Conservation (phyloP, 1,140 invertebrate genomes). For the Brachionus plicatilis region DNA sequence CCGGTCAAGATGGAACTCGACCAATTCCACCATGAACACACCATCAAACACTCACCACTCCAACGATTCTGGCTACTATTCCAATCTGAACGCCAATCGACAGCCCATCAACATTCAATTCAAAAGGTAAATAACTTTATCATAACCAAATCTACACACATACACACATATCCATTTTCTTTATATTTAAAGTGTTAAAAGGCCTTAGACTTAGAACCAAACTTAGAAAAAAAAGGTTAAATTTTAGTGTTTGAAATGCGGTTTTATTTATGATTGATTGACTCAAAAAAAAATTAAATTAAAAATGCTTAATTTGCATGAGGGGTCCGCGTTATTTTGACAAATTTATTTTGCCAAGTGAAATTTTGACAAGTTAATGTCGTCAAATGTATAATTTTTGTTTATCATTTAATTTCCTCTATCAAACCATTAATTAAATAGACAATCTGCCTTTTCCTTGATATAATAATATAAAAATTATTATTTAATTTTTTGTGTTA, state of each 20-base stretch:
- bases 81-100: not conserved
- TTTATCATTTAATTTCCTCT: no score
- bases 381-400: no score
- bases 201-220: not conserved
- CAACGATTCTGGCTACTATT: conserved; percentile 2
- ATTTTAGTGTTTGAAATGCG: not conserved
- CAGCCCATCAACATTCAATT: conserved; percentile 21
- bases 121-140: not conserved
- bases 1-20: conserved; percentile 9
- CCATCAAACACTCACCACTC: not conserved
- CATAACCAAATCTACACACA: not conserved
- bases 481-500: no score
- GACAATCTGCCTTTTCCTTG: no score
- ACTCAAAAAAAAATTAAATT: not conserved
- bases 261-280: not conserved
- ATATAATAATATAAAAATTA: no score
- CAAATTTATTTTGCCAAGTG: no score
- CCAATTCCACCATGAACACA: not conserved
- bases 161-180: not conserved
- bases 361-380: no score
- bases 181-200: conserved; percentile 12
- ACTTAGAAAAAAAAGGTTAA: not conserved
- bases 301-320: not conserved
- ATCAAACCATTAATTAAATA: no score
- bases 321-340: no score